Base-by-base conservation (phyloP, 2,888 invertebrate genomes). In the Beris morrisii region DNA sequence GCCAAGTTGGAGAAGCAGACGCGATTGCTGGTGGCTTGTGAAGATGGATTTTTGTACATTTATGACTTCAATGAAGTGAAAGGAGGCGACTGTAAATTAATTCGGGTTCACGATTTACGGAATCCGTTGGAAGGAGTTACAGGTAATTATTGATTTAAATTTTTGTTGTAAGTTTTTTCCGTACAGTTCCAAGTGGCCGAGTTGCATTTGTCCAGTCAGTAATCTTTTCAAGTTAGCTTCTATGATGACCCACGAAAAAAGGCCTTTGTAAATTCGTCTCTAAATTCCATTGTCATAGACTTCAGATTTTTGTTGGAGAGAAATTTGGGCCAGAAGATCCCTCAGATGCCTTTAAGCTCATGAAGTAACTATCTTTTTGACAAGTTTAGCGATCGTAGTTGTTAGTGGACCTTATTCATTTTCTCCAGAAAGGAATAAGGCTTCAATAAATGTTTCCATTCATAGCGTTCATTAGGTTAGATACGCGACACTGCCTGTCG, bases 21-120 rank as follows among this genome's bases (percentile, higher is more conserved):
- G 13, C 75, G 77, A 6, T 67, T 81, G 55, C 70, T 81, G 64
- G 76, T 81, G 32, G 81, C 79, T 4, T 79, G 79, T 65, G 79
- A 81, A 70, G 81, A 81, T 70, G 81, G 81, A 6, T 81, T 81
- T 52, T 73, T 81, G 56, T 81, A 81, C 55, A 77, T 81, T 28
- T 78, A 81, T 68, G 78, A 81, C 31, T 79, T 81, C 58, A 77
- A 74, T 71, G 75, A 73, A 65, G 74, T 75, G 48, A 75, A 75
- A 7, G 81, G 81, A 2, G 81, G 81, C 3, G 71, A 70, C 31
- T 81, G 80, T 66, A 80, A 79, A 69, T 65, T 80, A 67, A 65
- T 75, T 61, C 73, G 77, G 4, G 79, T 78, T 22, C 81, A 81
- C 65, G 81, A 81, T 72, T 71, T 81, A 45, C 75, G 81, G 13